A percentile compares a stretch with the other conserved stretches of the same genome.
These are phyloP conservation scores for Dilophus febrilis DNA, from an alignment of 2,888 invertebrate genomes.

Conservation along the genomic window DNA sequence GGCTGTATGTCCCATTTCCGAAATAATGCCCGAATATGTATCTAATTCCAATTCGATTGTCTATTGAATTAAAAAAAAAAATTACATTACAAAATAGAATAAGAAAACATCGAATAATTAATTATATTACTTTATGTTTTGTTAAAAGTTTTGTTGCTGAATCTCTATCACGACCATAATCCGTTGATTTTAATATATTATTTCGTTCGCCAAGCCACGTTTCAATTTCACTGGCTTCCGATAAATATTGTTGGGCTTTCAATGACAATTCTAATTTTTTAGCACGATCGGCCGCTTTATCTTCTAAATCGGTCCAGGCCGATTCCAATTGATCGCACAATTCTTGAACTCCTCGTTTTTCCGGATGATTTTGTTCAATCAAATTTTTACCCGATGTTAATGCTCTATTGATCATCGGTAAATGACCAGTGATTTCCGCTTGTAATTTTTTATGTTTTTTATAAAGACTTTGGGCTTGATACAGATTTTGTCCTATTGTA, in stretches of 20 bases:
- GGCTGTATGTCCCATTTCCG: constrained; percentile 82
- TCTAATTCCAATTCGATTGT: constrained; percentile 80
- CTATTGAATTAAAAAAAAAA: constrained; percentile 28
- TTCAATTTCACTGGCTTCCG: constrained; percentile 82
- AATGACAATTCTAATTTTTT: constrained; percentile 69
- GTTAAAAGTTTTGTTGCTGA: constrained; percentile 84
- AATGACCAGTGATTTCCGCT: constrained; percentile 74
- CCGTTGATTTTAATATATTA: constrained; percentile 61
- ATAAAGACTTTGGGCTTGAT: constrained; percentile 77
- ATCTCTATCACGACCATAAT: constrained; percentile 79
- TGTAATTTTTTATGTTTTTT: constrained; percentile 91
- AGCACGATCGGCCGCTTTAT: constrained; percentile 52
- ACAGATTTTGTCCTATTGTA: constrained; percentile 64
- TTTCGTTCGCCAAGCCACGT: constrained; percentile 82
- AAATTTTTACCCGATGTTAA: constrained; percentile 60
- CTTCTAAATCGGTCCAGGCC: constrained; percentile 58
- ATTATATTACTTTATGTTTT: constrained; percentile 88
- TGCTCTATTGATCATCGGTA: constrained; percentile 68
- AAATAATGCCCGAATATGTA: constrained; percentile 78
- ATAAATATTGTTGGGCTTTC: constrained; percentile 80
- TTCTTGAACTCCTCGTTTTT: constrained; percentile 55
- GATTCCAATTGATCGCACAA: constrained; percentile 54
- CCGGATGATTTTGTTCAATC: constrained; percentile 61
- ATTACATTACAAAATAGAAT: background rate
- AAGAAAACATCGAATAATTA: constrained; percentile 3